These are phyloP conservation scores for Brachionus rotundiformis DNA, from an alignment of 1,140 invertebrate genomes.

Conservation along the genomic window DNA sequence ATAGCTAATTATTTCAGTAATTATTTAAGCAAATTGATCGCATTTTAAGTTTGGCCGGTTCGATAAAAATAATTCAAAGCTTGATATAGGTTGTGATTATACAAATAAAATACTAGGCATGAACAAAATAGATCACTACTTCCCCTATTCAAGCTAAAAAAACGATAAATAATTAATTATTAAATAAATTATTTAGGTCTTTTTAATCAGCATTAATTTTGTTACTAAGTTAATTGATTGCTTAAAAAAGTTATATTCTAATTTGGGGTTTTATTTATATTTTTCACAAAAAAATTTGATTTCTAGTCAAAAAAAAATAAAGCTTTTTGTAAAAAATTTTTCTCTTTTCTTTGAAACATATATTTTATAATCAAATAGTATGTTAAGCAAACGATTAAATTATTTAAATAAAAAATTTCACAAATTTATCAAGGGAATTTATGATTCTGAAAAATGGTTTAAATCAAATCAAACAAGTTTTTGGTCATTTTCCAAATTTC, in stretches of 20 bases:
- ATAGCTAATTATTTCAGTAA: background rate
- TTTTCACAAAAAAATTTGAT: background rate
- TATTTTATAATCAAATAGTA: too few species aligned
- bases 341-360: background rate
- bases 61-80: background rate
- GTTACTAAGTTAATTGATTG: background rate
- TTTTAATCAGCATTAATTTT: background rate
- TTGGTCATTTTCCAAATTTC: too few species aligned
- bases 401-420: background rate
- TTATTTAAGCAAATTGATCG: background rate
- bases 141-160: background rate
- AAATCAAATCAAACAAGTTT: too few species aligned
- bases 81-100: background rate
- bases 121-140: background rate
- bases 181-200: too few species aligned
- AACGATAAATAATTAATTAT: too few species aligned
- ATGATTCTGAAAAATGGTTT: too few species aligned
- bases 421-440: too few species aligned
- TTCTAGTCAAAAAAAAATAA: conserved; percentile 19
- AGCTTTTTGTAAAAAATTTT: background rate
- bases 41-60: background rate
- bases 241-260: background rate
- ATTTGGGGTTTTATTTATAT: background rate
- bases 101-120: background rate
- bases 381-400: too few species aligned